These are phyloP conservation scores for Danaus melanippus DNA, from an alignment of 1,140 invertebrate genomes.

Conservation along the genomic window DNA sequence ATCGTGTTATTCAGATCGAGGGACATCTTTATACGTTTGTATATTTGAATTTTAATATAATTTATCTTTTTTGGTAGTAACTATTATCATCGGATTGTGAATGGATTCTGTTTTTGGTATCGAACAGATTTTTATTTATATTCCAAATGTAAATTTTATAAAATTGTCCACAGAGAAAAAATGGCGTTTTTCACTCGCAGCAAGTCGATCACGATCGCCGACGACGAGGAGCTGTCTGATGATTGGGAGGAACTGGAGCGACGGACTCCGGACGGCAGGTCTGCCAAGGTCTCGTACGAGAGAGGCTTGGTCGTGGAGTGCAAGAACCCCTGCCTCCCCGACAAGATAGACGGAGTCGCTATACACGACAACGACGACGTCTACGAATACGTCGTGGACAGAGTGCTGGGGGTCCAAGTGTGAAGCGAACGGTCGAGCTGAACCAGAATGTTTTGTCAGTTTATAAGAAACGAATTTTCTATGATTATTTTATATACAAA, in stretches of 20 bases:
- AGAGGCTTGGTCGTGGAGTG: conserved; percentile 45
- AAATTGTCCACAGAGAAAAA: conserved; percentile 82
- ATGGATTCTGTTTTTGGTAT: no score
- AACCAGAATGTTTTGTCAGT: conserved; percentile 20
- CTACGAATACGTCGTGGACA: conserved; percentile 79
- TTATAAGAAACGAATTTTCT: not conserved
- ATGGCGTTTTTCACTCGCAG: conserved; percentile 94
- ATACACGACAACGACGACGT: conserved; percentile 47
- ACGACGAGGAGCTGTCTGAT: conserved; percentile 73
- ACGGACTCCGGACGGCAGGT: conserved; percentile 52
- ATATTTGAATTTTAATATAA: no score
- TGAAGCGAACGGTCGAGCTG: conserved; percentile 38
- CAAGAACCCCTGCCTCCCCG: conserved; percentile 51
- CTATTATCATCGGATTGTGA: not conserved
- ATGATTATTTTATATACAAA: conserved; percentile 7
- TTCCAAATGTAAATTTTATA: not conserved
- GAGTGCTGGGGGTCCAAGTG: conserved; percentile 79
- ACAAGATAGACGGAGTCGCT: not conserved
- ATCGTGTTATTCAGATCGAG: no score
- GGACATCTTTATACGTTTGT: no score
- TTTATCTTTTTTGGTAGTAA: no score
- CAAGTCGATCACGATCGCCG: conserved; percentile 82
- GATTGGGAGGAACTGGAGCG: conserved; percentile 60
- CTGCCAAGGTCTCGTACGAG: conserved; percentile 60
- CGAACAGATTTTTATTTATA: not conserved